phyloP scores from a whole-genome alignment of 2,797 vertebrate species.

The Ataeniobius toweri region DNA sequence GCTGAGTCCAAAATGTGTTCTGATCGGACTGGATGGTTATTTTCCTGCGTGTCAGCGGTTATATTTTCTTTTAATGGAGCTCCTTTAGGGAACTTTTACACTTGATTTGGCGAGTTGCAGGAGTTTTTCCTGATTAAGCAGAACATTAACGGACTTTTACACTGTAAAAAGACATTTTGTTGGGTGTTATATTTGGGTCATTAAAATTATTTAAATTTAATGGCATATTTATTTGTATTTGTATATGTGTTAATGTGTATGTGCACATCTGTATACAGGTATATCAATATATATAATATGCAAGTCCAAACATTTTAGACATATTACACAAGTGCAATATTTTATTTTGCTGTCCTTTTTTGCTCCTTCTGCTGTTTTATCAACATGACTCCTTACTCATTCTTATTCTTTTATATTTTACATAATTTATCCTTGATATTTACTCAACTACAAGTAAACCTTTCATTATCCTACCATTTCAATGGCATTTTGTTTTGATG shows the following conservation, averaged over 20 bases:
- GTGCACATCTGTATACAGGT: background rate
- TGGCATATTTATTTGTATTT: background rate
- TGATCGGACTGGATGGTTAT: conserved; percentile 20
- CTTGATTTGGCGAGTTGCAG: conserved; percentile 10
- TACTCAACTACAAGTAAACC: too few relatives aligned
- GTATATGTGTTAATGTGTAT: background rate
- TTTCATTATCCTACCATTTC: too few relatives aligned
- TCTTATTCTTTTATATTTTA: too few relatives aligned
- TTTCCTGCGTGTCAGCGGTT: conserved; percentile 48
- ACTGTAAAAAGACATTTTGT: background rate
- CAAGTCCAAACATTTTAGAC: background rate
- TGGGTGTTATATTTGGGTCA: background rate
- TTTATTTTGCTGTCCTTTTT: background rate
- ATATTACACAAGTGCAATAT: background rate
- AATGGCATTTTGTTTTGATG: too few relatives aligned
- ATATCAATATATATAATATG: background rate
- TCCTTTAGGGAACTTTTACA: conserved; percentile 51
- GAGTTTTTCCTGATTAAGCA: background rate
- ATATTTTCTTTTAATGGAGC: conserved; percentile 59
- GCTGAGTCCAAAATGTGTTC: conserved; percentile 30
- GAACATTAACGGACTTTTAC: background rate
- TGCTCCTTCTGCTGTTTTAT: too few relatives aligned
- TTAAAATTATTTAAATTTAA: background rate
- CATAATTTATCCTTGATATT: too few relatives aligned
- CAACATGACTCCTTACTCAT: too few relatives aligned